Percentiles rank a stretch among this genome's conserved stretches.
Evolutionary conservation across 2,888 invertebrate genomes (phyloP).

Genomic region (Pelosia muscerda): DNA sequence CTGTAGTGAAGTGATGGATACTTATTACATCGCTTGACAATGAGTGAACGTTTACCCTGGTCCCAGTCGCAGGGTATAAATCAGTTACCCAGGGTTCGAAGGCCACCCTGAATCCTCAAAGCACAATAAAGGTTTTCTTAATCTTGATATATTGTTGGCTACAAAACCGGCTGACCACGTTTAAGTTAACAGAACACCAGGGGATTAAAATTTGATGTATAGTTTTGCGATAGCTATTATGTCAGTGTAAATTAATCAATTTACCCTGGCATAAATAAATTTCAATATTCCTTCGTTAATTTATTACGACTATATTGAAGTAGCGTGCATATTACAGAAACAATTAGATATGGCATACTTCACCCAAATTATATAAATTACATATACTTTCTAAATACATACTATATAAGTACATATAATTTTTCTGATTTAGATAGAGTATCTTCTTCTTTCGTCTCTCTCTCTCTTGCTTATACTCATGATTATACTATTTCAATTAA

Average conservation of each 20-base stretch:
- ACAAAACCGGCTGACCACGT: not conserved
- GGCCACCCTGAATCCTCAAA: constrained; percentile 8
- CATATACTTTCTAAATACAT: too few species aligned
- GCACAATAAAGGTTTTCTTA: constrained; percentile 17
- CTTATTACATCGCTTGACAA: constrained; percentile 43
- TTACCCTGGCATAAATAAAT: not conserved
- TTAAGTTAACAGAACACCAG: not conserved
- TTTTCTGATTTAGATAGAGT: too few species aligned
- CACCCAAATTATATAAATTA: too few species aligned
- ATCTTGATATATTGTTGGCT: constrained; percentile 11
- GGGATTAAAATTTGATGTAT: not conserved
- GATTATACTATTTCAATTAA: too few species aligned
- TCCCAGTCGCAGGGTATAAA: constrained; percentile 29
- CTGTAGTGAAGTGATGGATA: constrained; percentile 41
- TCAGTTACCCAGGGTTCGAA: constrained; percentile 22
- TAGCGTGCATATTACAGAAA: too few species aligned
- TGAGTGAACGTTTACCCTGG: constrained; percentile 32
- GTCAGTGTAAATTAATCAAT: too few species aligned
- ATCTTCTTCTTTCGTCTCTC: too few species aligned
- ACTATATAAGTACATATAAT: too few species aligned
- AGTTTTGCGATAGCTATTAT: not conserved
- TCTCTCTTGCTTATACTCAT: too few species aligned
- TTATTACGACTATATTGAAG: not conserved
- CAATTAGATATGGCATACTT: too few species aligned
- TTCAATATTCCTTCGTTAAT: not conserved